These are phyloP conservation scores for Meteorus colon DNA, from an alignment of 2,888 invertebrate species.

Conservation along the genomic window DNA sequence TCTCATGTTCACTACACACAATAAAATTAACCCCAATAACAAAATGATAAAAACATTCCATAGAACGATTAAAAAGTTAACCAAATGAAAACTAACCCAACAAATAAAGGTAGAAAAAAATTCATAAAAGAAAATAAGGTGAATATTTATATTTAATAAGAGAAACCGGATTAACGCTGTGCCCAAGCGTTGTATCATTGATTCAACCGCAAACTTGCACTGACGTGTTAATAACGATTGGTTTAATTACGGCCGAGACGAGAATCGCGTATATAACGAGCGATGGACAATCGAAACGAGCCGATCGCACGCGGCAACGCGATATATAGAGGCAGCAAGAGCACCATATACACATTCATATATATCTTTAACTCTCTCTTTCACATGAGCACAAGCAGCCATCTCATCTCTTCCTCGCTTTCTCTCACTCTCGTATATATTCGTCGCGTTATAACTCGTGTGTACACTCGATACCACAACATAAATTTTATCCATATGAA, in stretches of 20 bases:
- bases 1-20: no score
- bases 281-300: slow-evolving; percentile 40
- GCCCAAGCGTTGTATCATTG: slow-evolving; percentile 22
- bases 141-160: neutral
- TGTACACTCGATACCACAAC: slow-evolving; percentile 47
- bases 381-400: neutral
- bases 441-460: slow-evolving; percentile 44
- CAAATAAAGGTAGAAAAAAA: neutral
- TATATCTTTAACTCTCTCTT: neutral
- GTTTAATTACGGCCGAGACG: slow-evolving; percentile 42
- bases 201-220: slow-evolving; percentile 28
- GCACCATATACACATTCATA: neutral
- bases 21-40: neutral
- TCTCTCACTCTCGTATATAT: slow-evolving; percentile 23
- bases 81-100: neutral
- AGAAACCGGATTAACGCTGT: slow-evolving; percentile 18
- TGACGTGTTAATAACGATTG: slow-evolving; percentile 46
- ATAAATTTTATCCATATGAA: slow-evolving; percentile 47
- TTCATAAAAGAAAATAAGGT: slow-evolving; percentile 5
- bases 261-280: slow-evolving; percentile 36
- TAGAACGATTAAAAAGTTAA: no score
- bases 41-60: neutral
- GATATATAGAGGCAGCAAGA: neutral
- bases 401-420: slow-evolving; percentile 8
- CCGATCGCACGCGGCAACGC: slow-evolving; percentile 22